Conservation (phyloP, 2,113 vertebrate genomes). For the Takifugu flavidus region DNA sequence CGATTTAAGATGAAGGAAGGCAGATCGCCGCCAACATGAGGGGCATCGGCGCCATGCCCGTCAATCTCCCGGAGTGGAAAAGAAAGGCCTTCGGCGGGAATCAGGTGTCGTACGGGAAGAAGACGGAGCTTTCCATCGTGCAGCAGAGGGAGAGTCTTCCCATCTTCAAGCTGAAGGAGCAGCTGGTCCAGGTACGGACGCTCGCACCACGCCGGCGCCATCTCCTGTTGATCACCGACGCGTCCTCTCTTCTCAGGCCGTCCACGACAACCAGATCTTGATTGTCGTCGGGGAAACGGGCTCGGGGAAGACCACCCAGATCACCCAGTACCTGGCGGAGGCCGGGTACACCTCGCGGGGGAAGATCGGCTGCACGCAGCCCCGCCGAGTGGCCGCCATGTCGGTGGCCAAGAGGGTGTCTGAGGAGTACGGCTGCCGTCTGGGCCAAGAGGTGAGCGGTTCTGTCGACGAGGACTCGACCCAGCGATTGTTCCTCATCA, state of each 20-base stretch:
- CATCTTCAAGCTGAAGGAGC: slow-evolving; percentile 90
- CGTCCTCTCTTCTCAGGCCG: slow-evolving; percentile 73
- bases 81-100: slow-evolving; percentile 91
- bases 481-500: background rate
- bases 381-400: slow-evolving; percentile 91
- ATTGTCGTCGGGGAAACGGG: slow-evolving; percentile 92
- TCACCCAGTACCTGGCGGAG: slow-evolving; percentile 92
- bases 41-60: slow-evolving; percentile 91
- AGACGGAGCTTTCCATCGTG: slow-evolving; percentile 89
- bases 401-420: slow-evolving; percentile 92
- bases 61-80: slow-evolving; percentile 92
- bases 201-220: too few relatives aligned
- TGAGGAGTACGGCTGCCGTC: slow-evolving; percentile 88
- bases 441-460: slow-evolving; percentile 84
- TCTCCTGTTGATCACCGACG: too few relatives aligned
- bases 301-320: slow-evolving; percentile 91
- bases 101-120: slow-evolving; percentile 91
- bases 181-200: slow-evolving; percentile 82
- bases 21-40: slow-evolving; percentile 96
- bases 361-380: slow-evolving; percentile 93
- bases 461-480: too few relatives aligned
- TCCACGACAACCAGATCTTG: slow-evolving; percentile 91
- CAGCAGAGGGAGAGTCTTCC: slow-evolving; percentile 92
- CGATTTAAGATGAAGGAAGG: slow-evolving; percentile 81
- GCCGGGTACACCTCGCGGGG: slow-evolving; percentile 87